These are phyloP conservation scores for Lasaia peninsularis DNA, from an alignment of 1,140 invertebrate species.

Conservation along the genomic window DNA sequence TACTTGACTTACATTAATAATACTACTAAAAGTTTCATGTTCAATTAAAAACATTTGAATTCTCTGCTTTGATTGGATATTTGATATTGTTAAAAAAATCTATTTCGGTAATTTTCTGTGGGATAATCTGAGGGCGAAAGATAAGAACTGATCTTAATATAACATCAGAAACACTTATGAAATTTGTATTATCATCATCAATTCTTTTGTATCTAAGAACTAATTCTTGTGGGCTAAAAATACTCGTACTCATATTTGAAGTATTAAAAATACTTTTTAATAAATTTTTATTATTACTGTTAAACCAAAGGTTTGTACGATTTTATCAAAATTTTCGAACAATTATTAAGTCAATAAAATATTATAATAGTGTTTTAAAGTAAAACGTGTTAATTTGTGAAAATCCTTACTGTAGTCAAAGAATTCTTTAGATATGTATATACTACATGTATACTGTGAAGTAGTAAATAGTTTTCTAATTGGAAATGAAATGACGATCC, in stretches of 20 bases:
- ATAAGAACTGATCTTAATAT: no score
- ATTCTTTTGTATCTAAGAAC: neutral
- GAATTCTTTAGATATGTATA: slow-evolving; percentile 2
- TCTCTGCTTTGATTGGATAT: no score
- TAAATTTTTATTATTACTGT: slow-evolving; percentile 1
- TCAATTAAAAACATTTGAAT: no score
- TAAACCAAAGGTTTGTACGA: slow-evolving; percentile 8
- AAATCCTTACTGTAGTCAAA: neutral
- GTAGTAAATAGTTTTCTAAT: slow-evolving; percentile 2
- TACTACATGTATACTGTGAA: neutral
- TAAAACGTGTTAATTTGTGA: neutral
- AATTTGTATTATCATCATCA: neutral
- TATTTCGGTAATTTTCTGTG: no score
- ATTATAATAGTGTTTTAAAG: neutral
- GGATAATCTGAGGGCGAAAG: no score
- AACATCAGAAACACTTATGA: neutral
- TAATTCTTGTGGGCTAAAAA: neutral
- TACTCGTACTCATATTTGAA: neutral
- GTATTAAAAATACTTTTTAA: neutral
- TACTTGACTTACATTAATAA: no score
- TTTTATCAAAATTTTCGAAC: slow-evolving; percentile 1
- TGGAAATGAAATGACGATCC: neutral
- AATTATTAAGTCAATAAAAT: slow-evolving; percentile 10
- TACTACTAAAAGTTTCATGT: no score
- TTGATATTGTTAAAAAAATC: no score